Percentiles rank a stretch among this genome's conserved stretches.
Evolutionary conservation across 2,113 vertebrate genomes (phyloP).

Genomic region (Burhinus bistriatus): DNA sequence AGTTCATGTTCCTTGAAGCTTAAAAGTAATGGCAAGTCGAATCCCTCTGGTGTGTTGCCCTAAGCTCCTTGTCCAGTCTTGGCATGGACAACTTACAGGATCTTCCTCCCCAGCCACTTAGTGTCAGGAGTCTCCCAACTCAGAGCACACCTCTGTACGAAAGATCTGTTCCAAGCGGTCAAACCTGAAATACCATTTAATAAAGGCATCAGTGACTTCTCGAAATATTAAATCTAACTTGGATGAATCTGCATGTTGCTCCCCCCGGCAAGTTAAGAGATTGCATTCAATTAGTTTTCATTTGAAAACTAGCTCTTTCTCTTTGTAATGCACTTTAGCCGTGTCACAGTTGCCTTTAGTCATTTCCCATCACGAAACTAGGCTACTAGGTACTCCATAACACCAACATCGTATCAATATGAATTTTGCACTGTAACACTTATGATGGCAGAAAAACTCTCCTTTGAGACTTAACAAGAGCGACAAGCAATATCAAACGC

Average conservation of each 20-base stretch:
- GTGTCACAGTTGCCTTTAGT: background rate
- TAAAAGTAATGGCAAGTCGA: background rate
- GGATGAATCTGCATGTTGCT: background rate
- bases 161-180: background rate
- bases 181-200: background rate
- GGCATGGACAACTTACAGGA: background rate
- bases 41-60: background rate
- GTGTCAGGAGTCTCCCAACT: accelerated
- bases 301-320: background rate
- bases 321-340: background rate
- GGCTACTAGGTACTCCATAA: background rate
- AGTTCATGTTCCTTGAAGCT: background rate
- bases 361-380: background rate
- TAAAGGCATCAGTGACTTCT: background rate
- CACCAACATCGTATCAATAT: background rate
- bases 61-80: background rate
- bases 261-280: background rate
- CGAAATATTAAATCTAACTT: background rate
- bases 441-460: background rate
- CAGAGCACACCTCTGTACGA: background rate
- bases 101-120: background rate
- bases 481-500: background rate
- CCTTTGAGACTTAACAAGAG: conserved; percentile 14
- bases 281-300: background rate
- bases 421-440: background rate